Evolutionary conservation across 2,888 invertebrate species (phyloP).

Genomic region (Pardosa pseudoannulata): DNA sequence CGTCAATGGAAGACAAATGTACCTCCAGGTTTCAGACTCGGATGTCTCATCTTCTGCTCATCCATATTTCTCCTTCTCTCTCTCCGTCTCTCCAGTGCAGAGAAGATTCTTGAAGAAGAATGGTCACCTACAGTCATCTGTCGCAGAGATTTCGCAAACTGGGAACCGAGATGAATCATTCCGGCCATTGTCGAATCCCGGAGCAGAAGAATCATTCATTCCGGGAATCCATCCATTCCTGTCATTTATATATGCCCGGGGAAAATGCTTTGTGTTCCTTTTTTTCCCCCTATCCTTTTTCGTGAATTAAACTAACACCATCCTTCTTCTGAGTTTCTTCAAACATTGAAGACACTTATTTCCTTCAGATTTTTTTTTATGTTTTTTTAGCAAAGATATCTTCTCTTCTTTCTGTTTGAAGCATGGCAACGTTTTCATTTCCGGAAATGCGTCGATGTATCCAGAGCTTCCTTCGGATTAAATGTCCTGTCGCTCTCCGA

Average conservation of each 20-base stretch:
- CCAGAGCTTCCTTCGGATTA: not conserved
- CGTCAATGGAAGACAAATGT: slow-evolving; percentile 68
- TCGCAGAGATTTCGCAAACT: slow-evolving; percentile 61
- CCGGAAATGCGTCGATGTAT: slow-evolving; percentile 13
- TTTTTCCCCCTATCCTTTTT: not conserved
- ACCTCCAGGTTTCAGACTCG: slow-evolving; percentile 30
- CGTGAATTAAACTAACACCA: slow-evolving; percentile 48
- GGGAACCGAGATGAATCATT: slow-evolving; percentile 45
- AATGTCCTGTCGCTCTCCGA: not conserved
- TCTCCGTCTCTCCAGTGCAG: not conserved
- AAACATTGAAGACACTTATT: slow-evolving; percentile 11
- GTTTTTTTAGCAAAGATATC: not conserved
- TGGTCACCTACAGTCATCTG: slow-evolving; percentile 70
- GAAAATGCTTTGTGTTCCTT: slow-evolving; percentile 44
- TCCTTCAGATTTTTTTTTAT: not conserved
- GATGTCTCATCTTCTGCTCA: slow-evolving; percentile 18
- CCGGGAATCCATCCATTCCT: slow-evolving; percentile 49
- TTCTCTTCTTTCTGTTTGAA: not conserved
- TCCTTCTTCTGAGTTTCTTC: slow-evolving; percentile 41
- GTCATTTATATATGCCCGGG: slow-evolving; percentile 61
- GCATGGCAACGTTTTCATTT: slow-evolving; percentile 4
- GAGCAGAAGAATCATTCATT: slow-evolving; percentile 54
- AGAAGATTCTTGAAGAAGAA: slow-evolving; percentile 30
- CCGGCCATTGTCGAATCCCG: slow-evolving; percentile 42
- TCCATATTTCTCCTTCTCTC: slow-evolving; percentile 45